phyloP scores from a whole-genome alignment of 2,113 vertebrate genomes.

The Lethenteron reissneri region DNA sequence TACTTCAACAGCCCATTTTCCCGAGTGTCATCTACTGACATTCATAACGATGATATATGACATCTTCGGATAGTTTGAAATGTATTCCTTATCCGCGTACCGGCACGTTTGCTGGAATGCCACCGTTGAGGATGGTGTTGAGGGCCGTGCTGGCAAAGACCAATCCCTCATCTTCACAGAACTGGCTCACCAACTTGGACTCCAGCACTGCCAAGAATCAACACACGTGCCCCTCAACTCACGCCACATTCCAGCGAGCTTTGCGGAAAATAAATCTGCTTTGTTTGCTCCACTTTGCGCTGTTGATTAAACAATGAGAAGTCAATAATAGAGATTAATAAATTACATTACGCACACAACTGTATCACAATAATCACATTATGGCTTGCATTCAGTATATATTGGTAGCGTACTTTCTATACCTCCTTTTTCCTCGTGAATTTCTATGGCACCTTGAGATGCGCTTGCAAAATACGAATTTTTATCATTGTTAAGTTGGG shows the following conservation, averaged over 20 bases:
- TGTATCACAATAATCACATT: no score
- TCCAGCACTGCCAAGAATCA: constrained; percentile 34
- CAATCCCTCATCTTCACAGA: constrained; percentile 49
- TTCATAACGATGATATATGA: no score
- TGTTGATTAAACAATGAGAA: background rate
- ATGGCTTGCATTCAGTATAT: background rate
- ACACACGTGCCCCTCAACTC: constrained; percentile 6
- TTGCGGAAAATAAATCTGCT: background rate
- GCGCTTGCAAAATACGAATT: no score
- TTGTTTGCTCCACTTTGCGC: background rate
- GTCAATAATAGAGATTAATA: background rate
- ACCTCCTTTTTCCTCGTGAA: background rate
- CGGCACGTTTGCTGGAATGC: no score
- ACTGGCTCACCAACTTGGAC: constrained; percentile 53
- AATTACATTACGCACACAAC: no score
- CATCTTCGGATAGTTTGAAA: no score
- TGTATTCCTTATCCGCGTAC: no score
- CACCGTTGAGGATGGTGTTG: no score
- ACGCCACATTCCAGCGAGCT: background rate
- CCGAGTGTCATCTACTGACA: no score
- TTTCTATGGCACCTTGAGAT: no score
- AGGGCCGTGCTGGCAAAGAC: no score
- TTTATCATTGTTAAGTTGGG: background rate
- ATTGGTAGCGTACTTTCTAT: background rate
- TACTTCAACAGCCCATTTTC: no score